Evolutionary conservation across 2,113 vertebrate species (phyloP).

Genomic region (Nanorana parkeri): DNA sequence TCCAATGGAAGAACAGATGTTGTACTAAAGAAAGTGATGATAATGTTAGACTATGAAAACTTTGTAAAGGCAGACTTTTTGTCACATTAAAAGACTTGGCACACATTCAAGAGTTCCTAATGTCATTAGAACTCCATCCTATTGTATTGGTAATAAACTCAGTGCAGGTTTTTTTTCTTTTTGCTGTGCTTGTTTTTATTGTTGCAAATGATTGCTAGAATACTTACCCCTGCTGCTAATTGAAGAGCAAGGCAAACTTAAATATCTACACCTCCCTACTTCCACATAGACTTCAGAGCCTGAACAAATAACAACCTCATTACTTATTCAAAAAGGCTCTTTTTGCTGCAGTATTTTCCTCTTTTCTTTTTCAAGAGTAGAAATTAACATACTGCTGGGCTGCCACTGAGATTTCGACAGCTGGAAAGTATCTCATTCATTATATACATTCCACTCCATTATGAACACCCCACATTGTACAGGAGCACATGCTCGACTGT

Average conservation of each 20-base stretch:
- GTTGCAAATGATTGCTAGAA: constrained; percentile 40
- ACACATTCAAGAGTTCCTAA: constrained; percentile 50
- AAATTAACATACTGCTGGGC: constrained; percentile 48
- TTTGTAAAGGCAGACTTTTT: constrained; percentile 49
- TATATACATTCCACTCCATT: constrained; percentile 54
- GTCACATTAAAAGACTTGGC: constrained; percentile 55
- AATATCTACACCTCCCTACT: constrained; percentile 49
- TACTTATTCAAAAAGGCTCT: constrained; percentile 60
- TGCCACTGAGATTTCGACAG: constrained; percentile 51
- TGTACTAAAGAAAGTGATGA: constrained; percentile 50
- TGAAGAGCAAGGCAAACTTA: constrained; percentile 37
- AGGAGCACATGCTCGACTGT: constrained; percentile 43
- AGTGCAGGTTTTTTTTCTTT: constrained; percentile 22
- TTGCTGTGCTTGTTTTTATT: constrained; percentile 43
- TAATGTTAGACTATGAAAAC: constrained; percentile 55
- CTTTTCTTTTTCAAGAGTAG: constrained; percentile 54
- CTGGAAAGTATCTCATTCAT: constrained; percentile 56
- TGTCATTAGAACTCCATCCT: constrained; percentile 43
- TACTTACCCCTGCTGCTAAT: constrained; percentile 47
- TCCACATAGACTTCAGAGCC: constrained; percentile 54
- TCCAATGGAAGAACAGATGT: constrained; percentile 49
- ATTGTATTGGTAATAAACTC: constrained; percentile 54
- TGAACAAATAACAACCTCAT: constrained; percentile 58
- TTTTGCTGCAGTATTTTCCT: constrained; percentile 48
- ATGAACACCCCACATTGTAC: constrained; percentile 47